These are phyloP conservation scores for Hydrophis major DNA, from an alignment of 2,797 vertebrate genomes.

Conservation along the genomic window DNA sequence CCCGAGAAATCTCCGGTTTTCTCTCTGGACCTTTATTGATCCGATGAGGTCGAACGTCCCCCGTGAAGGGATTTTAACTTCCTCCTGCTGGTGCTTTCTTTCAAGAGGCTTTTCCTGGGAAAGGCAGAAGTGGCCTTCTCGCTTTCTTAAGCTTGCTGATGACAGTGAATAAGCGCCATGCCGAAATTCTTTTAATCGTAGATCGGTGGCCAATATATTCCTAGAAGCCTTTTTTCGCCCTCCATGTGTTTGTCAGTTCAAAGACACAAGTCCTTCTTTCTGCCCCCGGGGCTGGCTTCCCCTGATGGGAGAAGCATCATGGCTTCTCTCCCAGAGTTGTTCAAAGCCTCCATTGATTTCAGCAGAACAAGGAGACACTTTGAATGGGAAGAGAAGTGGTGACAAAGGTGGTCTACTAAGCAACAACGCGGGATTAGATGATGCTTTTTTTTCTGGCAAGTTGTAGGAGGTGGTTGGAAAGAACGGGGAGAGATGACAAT, in stretches of 20 bases:
- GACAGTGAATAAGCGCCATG: conserved; percentile 30
- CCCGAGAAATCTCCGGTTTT: neutral
- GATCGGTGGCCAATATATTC: conserved; percentile 13
- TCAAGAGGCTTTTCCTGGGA: conserved; percentile 11
- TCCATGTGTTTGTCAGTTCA: conserved; percentile 34
- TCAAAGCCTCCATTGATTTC: conserved; percentile 24
- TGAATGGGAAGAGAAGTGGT: neutral
- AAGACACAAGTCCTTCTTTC: conserved; percentile 22
- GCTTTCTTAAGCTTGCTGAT: conserved; percentile 11
- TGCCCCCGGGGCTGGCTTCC: conserved; percentile 2
- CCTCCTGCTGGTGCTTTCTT: conserved; percentile 2
- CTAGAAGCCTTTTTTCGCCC: conserved; percentile 14
- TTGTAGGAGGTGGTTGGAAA: neutral
- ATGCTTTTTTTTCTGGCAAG: neutral
- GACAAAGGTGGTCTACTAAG: neutral
- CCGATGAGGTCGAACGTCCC: neutral
- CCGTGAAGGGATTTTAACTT: neutral
- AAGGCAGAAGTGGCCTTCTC: neutral
- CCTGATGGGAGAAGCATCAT: neutral
- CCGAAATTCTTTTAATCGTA: conserved; percentile 23
- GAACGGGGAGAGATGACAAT: neutral
- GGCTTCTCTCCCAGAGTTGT: neutral
- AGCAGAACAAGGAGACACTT: conserved; percentile 3
- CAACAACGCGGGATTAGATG: neutral
- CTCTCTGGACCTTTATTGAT: neutral